Conservation (phyloP, 1,140 invertebrate species). For the Goniozus legneri region DNA sequence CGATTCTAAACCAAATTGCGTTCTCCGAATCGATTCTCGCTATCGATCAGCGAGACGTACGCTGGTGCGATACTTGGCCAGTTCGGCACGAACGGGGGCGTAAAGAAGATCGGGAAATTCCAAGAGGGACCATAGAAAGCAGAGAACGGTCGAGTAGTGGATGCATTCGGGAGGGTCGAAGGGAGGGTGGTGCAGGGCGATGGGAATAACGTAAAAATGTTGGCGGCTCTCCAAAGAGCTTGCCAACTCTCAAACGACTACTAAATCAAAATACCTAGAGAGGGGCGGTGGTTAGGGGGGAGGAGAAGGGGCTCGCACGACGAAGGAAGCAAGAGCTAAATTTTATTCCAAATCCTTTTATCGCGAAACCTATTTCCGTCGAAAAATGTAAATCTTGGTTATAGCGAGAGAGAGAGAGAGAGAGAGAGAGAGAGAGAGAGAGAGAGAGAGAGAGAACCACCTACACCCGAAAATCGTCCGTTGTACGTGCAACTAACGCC, state of each 20-base stretch:
- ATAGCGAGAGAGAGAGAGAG: constrained; percentile 7
- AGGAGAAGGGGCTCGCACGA: no score
- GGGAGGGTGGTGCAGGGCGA: constrained; percentile 12
- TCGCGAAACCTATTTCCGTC: constrained; percentile 42
- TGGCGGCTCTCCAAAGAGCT: constrained; percentile 45
- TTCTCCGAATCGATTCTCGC: no score
- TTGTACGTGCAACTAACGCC: no score
- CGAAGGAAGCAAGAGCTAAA: constrained; percentile 36
- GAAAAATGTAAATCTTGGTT: constrained; percentile 44
- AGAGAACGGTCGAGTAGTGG: not conserved
- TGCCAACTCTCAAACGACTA: constrained; percentile 49
- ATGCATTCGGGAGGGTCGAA: not conserved
- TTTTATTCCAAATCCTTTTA: constrained; percentile 48
- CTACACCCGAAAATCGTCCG: constrained; percentile 4
- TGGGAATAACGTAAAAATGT: constrained; percentile 46
- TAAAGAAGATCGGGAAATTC: no score
- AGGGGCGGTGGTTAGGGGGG: constrained; percentile 12
- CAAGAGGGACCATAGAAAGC: no score
- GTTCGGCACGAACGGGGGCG: no score
- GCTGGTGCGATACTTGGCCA: no score
- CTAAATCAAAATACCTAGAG: constrained; percentile 44
- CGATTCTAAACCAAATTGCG: no score
- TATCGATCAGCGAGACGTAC: no score
- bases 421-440: constrained; percentile 5
- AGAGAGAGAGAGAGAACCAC: constrained; percentile 3